phyloP scores from a whole-genome alignment of 2,797 vertebrate genomes.

The Craterocephalus amniculus region DNA sequence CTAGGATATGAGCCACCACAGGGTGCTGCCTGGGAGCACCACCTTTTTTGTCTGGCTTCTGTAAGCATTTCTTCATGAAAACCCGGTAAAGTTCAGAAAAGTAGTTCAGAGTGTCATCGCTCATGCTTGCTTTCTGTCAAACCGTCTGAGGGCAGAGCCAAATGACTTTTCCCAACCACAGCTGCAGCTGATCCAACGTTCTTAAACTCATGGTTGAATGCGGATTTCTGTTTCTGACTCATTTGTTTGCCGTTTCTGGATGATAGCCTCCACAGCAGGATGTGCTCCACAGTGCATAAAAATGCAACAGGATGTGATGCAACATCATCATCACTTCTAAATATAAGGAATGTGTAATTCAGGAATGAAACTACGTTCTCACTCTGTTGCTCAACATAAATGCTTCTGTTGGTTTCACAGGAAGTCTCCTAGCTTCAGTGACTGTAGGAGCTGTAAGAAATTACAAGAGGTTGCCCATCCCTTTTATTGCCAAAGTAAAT shows the following conservation, averaged over 20 bases:
- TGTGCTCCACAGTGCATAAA: background rate
- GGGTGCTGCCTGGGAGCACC: too few species aligned
- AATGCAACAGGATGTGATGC: conserved; percentile 7
- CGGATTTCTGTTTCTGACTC: conserved; percentile 13
- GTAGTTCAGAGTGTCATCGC: background rate
- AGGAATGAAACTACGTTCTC: background rate
- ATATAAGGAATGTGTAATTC: background rate
- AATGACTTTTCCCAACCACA: background rate
- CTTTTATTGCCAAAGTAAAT: background rate
- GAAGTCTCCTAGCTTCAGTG: background rate
- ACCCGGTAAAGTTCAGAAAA: background rate
- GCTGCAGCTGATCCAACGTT: background rate
- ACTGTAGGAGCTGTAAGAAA: background rate
- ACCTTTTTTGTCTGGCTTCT: too few species aligned
- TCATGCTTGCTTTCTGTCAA: background rate
- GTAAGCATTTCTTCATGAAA: too few species aligned
- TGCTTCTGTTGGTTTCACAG: background rate
- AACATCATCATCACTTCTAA: conserved; percentile 9
- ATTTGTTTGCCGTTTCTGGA: conserved; percentile 6
- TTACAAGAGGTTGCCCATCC: background rate
- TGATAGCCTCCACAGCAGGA: background rate
- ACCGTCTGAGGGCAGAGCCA: background rate
- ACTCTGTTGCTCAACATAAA: background rate
- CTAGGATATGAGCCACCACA: too few species aligned
- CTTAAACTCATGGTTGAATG: background rate